These are phyloP conservation scores for Oenanthe oenanthe DNA, from an alignment of 2,113 vertebrate genomes.

Conservation along the genomic window DNA sequence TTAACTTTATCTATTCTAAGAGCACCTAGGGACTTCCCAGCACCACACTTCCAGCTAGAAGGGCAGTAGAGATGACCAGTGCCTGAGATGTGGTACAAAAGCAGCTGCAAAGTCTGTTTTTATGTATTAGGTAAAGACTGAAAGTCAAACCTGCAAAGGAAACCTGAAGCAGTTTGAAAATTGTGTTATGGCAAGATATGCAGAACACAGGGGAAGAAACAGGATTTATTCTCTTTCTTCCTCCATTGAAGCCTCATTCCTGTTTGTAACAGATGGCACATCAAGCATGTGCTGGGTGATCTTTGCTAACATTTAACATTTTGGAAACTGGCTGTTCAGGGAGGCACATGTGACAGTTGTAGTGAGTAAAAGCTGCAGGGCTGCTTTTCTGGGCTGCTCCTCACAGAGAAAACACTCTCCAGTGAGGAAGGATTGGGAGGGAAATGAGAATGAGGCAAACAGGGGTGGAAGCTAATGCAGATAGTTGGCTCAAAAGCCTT, in stretches of 20 bases:
- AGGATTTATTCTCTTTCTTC: not conserved
- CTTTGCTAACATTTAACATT: slow-evolving; percentile 10
- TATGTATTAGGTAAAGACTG: not conserved
- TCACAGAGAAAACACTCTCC: not conserved
- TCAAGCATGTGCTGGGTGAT: not conserved
- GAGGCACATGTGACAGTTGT: not conserved
- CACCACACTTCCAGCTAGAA: not conserved
- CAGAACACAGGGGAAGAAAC: not conserved
- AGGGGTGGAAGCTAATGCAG: not conserved
- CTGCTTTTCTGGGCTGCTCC: not conserved
- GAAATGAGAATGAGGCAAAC: not conserved
- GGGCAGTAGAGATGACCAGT: rapidly evolving
- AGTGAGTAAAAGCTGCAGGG: not conserved
- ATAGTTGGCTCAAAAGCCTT: not conserved
- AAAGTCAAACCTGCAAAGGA: not conserved
- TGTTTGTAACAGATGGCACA: not conserved
- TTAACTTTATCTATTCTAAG: not conserved
- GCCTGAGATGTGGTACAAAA: not conserved
- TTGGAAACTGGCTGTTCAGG: not conserved
- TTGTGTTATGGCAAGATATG: not conserved
- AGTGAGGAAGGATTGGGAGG: not conserved
- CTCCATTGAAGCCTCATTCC: not conserved
- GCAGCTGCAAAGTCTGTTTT: not conserved
- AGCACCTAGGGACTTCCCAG: not conserved
- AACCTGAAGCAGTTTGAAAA: not conserved